Base-by-base conservation (phyloP, 2,113 vertebrate genomes). In the Columbina picui region DNA sequence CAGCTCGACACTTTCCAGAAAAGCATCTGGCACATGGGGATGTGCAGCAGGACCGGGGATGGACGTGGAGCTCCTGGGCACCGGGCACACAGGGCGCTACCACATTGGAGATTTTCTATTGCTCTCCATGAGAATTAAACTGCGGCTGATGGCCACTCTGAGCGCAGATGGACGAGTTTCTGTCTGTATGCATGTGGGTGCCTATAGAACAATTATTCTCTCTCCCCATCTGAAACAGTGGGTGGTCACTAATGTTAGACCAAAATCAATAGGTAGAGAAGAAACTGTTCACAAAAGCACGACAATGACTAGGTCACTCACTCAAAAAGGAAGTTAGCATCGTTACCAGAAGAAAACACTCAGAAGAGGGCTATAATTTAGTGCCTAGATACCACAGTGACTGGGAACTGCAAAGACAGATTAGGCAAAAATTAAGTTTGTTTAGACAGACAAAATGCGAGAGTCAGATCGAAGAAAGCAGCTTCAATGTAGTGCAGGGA, bases 261-360 rank as follows among this genome's bases (percentile, higher is more conserved):
- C 1, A 17, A 96, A 96, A 97, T 96, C 96, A 94, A 96, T 96
- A 95, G 73, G 88, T 47, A 95, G 89, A 92, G 70, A 93, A 92
- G 84, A 89, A 91, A 73, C 56, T 76, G 92, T 92, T 96, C 90
- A 93, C 84, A 96, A 93, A 96, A 91, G 90, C 90, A 91, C 55
- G 94, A 91, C 94, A 87, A 89, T 91, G 93, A 69, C 60, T 82
- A n/a, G 93, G 95, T 87, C 88, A 65, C 56, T 70, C 32, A 22
- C 71, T 92, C 84, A 68, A 92, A 87, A 86, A 89, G 90, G 93
- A 96, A 96, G 94, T 96, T 94, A 71, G 69, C 53, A 9, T 91
- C 1, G 5, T 79, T 94, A 77, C 82, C 76, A 92, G 81, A 70
- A 84, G 90, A 90, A 96, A 96, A 94, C 56, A 79, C 69, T 92